Evolutionary conservation across 1,140 invertebrate species (phyloP).

Genomic region (Drosophila prosaltans): DNA sequence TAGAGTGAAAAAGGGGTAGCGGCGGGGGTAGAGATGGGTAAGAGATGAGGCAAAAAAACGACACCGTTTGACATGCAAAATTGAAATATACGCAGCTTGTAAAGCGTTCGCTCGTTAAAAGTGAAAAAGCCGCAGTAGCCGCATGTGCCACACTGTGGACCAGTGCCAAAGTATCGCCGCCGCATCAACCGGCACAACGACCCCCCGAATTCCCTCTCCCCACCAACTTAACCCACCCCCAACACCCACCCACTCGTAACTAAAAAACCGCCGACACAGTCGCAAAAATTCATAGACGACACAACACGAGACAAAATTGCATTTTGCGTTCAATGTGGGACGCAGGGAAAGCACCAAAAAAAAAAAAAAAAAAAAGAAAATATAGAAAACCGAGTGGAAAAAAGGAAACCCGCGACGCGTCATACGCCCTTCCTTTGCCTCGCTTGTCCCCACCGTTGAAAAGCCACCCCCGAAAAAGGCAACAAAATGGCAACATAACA

Average conservation of each 20-base stretch:
- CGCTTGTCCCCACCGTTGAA: neutral
- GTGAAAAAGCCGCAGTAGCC: slow-evolving; percentile 79
- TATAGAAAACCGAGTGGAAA: slow-evolving; percentile 17
- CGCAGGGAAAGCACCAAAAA: slow-evolving; percentile 36
- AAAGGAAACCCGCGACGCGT: slow-evolving; percentile 41
- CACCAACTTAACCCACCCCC: neutral
- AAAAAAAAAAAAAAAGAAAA: slow-evolving; percentile 36
- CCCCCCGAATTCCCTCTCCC: too few species aligned
- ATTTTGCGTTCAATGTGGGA: slow-evolving; percentile 69
- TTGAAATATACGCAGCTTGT: slow-evolving; percentile 63
- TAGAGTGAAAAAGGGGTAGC: neutral
- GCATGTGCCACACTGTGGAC: slow-evolving; percentile 59
- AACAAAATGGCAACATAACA: slow-evolving; percentile 71
- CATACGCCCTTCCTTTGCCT: slow-evolving; percentile 36
- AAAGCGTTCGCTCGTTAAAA: slow-evolving; percentile 69
- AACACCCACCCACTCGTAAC: neutral
- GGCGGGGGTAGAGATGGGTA: neutral
- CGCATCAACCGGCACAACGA: neutral
- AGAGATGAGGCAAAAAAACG: slow-evolving; percentile 10
- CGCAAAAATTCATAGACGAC: slow-evolving; percentile 75
- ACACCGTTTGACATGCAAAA: slow-evolving; percentile 59
- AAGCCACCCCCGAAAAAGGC: slow-evolving; percentile 20
- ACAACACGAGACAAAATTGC: slow-evolving; percentile 79
- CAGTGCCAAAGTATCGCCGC: neutral
- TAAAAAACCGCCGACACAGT: slow-evolving; percentile 59